Percentiles rank a stretch among this genome's conserved stretches.
Conservation (phyloP, 2,888 invertebrate genomes). For the Drosophila buzzatii region DNA sequence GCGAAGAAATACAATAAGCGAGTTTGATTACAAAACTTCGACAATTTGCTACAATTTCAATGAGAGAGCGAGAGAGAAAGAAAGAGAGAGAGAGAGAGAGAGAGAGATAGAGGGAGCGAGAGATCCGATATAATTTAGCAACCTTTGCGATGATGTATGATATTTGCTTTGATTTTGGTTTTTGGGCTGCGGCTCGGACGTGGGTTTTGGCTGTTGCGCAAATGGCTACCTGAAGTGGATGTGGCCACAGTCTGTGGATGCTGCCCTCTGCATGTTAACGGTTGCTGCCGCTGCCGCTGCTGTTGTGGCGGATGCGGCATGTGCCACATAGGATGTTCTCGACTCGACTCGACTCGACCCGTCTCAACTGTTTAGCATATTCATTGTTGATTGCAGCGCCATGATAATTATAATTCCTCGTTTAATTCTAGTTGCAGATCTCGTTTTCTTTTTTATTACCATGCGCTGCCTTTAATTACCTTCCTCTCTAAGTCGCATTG, state of each 20-base stretch:
- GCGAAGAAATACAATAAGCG: constrained; percentile 20
- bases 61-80: constrained; percentile 24
- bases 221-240: constrained; percentile 45
- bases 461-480: constrained; percentile 51
- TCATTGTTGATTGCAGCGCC: constrained; percentile 63
- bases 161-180: constrained; percentile 63
- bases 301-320: constrained; percentile 64
- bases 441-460: constrained; percentile 6
- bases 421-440: constrained; percentile 40
- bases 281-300: constrained; percentile 7
- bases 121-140: constrained; percentile 65
- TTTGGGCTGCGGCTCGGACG: constrained; percentile 9
- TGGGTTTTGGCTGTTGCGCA: constrained; percentile 52
- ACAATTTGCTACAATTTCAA: constrained; percentile 72
- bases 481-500: constrained; percentile 27
- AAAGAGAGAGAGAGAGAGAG: not conserved
- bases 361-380: constrained; percentile 67
- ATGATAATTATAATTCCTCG: constrained; percentile 70
- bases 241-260: not conserved
- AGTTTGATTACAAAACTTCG: constrained; percentile 73
- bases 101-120: not conserved
- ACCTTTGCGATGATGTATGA: constrained; percentile 75
- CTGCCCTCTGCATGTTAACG: not conserved
- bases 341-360: constrained; percentile 18
- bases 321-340: constrained; percentile 67